Evolutionary conservation across 2,797 vertebrate genomes (phyloP).

Genomic region (Gymnopithys bicolor): DNA sequence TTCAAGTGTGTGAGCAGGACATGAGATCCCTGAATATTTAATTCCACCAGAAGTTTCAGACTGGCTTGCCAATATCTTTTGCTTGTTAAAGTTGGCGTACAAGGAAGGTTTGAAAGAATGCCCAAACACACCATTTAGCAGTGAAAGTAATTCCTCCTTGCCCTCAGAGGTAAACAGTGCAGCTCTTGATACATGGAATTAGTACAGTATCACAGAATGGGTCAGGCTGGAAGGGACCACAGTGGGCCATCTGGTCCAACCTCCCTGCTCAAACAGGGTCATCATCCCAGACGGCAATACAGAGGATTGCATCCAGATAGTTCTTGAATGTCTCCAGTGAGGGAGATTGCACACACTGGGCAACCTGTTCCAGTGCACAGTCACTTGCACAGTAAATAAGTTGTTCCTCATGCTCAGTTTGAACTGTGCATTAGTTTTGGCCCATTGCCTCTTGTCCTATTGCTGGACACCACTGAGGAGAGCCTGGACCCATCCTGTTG

Average conservation of each 20-base stretch:
- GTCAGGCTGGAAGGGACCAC: neutral
- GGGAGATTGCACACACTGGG: neutral
- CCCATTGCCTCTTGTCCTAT: fast-evolving
- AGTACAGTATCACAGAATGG: neutral
- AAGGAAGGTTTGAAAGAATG: neutral
- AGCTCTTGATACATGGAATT: neutral
- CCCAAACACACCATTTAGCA: neutral
- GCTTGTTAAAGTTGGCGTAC: neutral
- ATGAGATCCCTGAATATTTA: neutral
- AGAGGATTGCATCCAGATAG: neutral
- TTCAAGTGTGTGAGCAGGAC: neutral
- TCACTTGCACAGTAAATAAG: neutral
- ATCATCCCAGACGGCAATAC: neutral
- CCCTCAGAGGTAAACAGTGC: neutral
- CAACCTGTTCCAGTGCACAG: fast-evolving
- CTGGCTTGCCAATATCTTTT: neutral
- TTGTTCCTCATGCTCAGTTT: neutral
- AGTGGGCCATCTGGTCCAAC: neutral
- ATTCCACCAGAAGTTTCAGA: neutral
- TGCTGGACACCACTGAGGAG: neutral
- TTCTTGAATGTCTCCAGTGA: neutral
- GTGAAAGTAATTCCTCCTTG: neutral
- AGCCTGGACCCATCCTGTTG: neutral
- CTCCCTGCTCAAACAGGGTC: neutral
- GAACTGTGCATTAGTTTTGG: neutral